phyloP scores from a whole-genome alignment of 2,888 invertebrate genomes.

The Corythucha ciliata region DNA sequence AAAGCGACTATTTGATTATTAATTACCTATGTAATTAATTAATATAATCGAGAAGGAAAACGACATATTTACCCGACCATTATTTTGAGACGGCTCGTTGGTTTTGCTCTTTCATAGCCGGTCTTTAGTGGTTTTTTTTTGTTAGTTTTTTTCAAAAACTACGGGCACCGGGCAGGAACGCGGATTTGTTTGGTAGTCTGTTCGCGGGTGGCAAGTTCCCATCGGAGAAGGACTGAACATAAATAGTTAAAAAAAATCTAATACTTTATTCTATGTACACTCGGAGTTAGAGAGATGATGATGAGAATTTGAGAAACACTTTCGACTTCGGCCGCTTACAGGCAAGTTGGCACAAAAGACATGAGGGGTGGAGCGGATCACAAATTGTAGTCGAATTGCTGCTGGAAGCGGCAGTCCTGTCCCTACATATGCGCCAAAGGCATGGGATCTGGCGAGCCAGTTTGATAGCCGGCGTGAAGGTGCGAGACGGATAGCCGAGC shows the following conservation, averaged over 20 bases:
- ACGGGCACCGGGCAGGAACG: too few relatives aligned
- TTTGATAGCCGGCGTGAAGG: constrained; percentile 56
- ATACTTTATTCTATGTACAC: constrained; percentile 22
- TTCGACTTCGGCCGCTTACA: constrained; percentile 31
- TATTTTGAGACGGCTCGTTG: too few relatives aligned
- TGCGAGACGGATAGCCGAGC: constrained; percentile 43
- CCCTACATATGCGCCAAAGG: constrained; percentile 59
- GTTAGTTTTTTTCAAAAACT: too few relatives aligned
- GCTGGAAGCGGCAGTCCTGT: constrained; percentile 35
- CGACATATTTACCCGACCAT: constrained; percentile 15
- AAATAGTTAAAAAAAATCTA: too few relatives aligned
- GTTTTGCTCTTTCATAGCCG: too few relatives aligned
- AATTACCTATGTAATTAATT: too few relatives aligned
- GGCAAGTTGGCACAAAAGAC: constrained; percentile 31
- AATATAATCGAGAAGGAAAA: constrained; percentile 18
- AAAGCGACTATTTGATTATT: constrained; percentile 23
- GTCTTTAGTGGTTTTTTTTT: constrained; percentile 29
- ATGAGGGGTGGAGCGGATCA: constrained; percentile 31
- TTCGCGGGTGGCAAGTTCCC: too few relatives aligned
- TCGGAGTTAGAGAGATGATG: too few relatives aligned
- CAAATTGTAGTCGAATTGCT: constrained; percentile 33
- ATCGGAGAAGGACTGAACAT: too few relatives aligned
- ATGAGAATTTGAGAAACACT: too few relatives aligned
- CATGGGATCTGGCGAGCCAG: constrained; percentile 52
- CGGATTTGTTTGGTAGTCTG: too few relatives aligned